Percentiles rank a stretch among this genome's conserved stretches.
These are phyloP conservation scores for Trichopoda pennipes DNA, from an alignment of 2,888 invertebrate species.

Conservation along the genomic window DNA sequence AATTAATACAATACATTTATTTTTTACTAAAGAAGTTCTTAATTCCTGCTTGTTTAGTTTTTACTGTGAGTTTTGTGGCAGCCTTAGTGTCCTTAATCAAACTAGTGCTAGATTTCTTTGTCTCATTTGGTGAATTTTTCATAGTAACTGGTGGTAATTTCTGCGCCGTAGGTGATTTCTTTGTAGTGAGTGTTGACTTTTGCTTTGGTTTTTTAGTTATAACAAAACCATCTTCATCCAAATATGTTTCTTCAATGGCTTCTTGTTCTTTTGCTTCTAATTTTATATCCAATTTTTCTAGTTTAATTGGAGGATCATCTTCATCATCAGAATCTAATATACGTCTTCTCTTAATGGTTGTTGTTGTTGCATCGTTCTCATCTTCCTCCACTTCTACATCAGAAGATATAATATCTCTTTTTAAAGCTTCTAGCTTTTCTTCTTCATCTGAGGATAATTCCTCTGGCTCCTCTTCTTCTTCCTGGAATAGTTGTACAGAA, in stretches of 20 bases:
- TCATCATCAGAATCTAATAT: slow-evolving; percentile 76
- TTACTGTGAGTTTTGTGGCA: slow-evolving; percentile 68
- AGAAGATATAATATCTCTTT: slow-evolving; percentile 73
- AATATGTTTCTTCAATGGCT: slow-evolving; percentile 73
- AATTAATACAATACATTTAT: slow-evolving; percentile 50
- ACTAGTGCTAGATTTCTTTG: slow-evolving; percentile 50
- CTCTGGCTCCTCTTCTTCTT: slow-evolving; percentile 68
- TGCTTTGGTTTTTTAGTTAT: slow-evolving; percentile 76
- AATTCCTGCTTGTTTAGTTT: slow-evolving; percentile 78
- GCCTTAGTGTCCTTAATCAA: slow-evolving; percentile 52
- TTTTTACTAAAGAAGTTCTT: slow-evolving; percentile 78
- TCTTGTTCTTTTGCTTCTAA: slow-evolving; percentile 61
- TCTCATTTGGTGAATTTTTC: slow-evolving; percentile 58
- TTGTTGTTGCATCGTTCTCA: slow-evolving; percentile 62
- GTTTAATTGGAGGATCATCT: slow-evolving; percentile 69
- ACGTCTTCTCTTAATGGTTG: slow-evolving; percentile 75
- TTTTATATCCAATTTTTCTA: slow-evolving; percentile 63
- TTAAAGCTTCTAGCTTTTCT: slow-evolving; percentile 76
- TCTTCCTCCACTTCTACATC: slow-evolving; percentile 71
- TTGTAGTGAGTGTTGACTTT: slow-evolving; percentile 30
- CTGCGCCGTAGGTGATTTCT: slow-evolving; percentile 60
- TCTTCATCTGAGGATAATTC: slow-evolving; percentile 77
- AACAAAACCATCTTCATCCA: slow-evolving; percentile 79
- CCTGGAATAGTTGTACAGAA: slow-evolving; percentile 76
- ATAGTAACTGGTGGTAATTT: slow-evolving; percentile 66